These are phyloP conservation scores for Neocrepidodera transversa DNA, from an alignment of 2,888 invertebrate genomes.

Conservation along the genomic window DNA sequence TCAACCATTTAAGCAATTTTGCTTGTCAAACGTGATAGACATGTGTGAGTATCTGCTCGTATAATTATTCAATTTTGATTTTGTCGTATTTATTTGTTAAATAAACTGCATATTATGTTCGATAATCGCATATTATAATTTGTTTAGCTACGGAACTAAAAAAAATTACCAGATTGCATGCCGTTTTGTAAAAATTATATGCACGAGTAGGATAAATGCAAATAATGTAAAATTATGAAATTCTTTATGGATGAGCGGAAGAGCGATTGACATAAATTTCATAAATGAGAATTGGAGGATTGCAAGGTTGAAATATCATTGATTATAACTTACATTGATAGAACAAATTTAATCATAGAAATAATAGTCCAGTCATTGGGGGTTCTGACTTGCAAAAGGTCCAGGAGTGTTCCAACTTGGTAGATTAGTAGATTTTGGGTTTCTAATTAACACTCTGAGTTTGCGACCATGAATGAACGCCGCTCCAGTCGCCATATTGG, in stretches of 20 bases:
- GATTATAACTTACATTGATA: background rate
- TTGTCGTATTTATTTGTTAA: constrained; percentile 31
- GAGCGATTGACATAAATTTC: constrained; percentile 4
- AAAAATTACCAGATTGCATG: constrained; percentile 33
- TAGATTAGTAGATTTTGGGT: no score
- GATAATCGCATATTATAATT: constrained; percentile 36
- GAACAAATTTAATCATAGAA: no score
- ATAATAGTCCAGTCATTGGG: no score
- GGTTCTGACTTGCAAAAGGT: no score
- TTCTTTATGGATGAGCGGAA: constrained; percentile 7
- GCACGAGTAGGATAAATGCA: constrained; percentile 17
- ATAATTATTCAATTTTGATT: constrained; percentile 42
- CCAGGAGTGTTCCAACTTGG: no score
- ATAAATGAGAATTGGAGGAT: constrained; percentile 1
- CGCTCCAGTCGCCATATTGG: no score
- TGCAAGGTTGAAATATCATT: background rate
- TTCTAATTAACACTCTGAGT: no score
- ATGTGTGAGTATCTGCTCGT: constrained; percentile 44
- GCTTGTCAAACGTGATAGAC: constrained; percentile 47
- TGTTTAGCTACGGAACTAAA: constrained; percentile 33
- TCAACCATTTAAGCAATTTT: constrained; percentile 43
- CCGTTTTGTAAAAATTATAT: constrained; percentile 26
- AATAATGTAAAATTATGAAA: constrained; percentile 9
- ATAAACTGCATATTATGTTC: constrained; percentile 32
- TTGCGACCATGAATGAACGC: no score